These are phyloP conservation scores for Meriones unguiculatus DNA, from an alignment of 2,113 vertebrate genomes.

Conservation along the genomic window DNA sequence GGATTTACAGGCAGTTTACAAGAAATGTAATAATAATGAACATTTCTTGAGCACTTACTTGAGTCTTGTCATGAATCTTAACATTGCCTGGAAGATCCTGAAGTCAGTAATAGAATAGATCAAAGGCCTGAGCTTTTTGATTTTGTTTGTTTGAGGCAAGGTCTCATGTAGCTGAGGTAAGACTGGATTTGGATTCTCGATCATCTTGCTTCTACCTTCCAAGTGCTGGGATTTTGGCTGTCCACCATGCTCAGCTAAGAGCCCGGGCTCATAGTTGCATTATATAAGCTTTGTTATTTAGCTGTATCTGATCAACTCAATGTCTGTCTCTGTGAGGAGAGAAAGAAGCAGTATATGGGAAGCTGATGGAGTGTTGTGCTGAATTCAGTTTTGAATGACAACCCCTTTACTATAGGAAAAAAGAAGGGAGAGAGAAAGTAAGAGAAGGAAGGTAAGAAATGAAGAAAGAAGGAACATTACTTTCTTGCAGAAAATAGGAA, in stretches of 20 bases:
- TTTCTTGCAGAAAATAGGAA: neutral
- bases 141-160: neutral
- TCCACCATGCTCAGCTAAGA: neutral
- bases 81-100: neutral
- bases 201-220: neutral
- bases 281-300: neutral
- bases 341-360: neutral
- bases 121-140: neutral
- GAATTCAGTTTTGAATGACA: neutral
- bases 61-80: neutral
- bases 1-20: constrained; percentile 6
- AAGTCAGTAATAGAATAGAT: neutral
- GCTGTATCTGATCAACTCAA: neutral
- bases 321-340: neutral
- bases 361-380: neutral
- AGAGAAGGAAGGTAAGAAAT: neutral
- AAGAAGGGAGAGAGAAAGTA: neutral
- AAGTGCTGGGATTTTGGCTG: neutral
- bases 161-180: neutral
- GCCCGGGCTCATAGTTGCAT: neutral
- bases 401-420: neutral
- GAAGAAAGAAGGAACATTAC: neutral
- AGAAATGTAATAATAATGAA: neutral
- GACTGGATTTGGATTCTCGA: neutral
- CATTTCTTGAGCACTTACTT: neutral